phyloP scores from a whole-genome alignment of 2,888 invertebrate species.

The Pristionchus arcanus region DNA sequence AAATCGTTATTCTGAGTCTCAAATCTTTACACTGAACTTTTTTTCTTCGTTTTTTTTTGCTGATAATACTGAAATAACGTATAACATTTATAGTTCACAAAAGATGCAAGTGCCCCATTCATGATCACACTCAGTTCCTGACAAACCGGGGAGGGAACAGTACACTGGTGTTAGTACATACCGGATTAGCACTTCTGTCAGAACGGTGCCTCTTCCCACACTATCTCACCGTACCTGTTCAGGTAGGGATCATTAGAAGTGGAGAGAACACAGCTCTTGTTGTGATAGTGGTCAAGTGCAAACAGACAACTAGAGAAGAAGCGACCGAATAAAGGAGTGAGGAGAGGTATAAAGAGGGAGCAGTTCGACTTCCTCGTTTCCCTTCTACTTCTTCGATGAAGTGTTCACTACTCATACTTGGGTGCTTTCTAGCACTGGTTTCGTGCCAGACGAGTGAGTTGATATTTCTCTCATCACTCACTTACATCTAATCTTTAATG shows the following conservation, averaged over 20 bases:
- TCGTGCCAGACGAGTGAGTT: slow-evolving; percentile 5
- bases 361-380: slow-evolving; percentile 16
- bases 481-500: background rate
- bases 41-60: too few relatives aligned
- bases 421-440: background rate
- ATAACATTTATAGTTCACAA: too few relatives aligned
- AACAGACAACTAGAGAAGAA: background rate
- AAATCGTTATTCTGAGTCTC: too few relatives aligned
- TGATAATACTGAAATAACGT: too few relatives aligned
- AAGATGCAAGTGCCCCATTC: too few relatives aligned
- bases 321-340: background rate
- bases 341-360: background rate
- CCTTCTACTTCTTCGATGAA: background rate
- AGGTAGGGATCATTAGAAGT: background rate
- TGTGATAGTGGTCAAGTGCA: slow-evolving; percentile 1
- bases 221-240: background rate
- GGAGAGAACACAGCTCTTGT: background rate
- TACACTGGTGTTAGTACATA: background rate
- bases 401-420: background rate
- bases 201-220: background rate
- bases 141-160: background rate
- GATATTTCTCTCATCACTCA: background rate
- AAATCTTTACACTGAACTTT: too few relatives aligned
- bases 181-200: background rate
- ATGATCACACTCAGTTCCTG: background rate